Conservation (phyloP, 2,797 vertebrate genomes). For the Amblyopsis hoosieri region DNA sequence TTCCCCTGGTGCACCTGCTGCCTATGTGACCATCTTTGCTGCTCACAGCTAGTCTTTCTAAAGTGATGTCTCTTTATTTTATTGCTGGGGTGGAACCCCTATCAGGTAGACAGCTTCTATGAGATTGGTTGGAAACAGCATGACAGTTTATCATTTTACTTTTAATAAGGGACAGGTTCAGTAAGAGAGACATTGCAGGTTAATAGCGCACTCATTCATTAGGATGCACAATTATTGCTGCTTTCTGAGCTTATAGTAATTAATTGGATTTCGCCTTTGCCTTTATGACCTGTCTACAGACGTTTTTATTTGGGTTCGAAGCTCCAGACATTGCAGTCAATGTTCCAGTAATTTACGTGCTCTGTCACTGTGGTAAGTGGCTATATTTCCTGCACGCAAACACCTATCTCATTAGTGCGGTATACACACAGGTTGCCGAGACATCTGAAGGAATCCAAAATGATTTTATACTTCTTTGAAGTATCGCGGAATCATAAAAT, state of each 20-base stretch:
- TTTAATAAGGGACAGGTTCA: slow-evolving; percentile 62
- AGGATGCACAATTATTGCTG: slow-evolving; percentile 49
- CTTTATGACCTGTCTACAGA: slow-evolving; percentile 33
- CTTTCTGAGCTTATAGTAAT: slow-evolving; percentile 48
- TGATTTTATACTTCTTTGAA: too few relatives aligned
- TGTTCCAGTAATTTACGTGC: slow-evolving; percentile 58
- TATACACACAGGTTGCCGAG: slow-evolving; percentile 39
- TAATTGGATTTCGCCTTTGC: slow-evolving; percentile 16
- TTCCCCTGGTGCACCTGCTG: slow-evolving; percentile 31
- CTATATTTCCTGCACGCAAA: slow-evolving; percentile 55
- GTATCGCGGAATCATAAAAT: too few relatives aligned
- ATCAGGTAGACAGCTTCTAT: slow-evolving; percentile 41
- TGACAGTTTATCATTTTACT: slow-evolving; percentile 56
- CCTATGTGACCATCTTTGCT: slow-evolving; percentile 29
- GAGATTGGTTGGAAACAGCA: slow-evolving; percentile 37
- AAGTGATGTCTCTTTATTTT: slow-evolving; percentile 32
- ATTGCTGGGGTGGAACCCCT: slow-evolving; percentile 44
- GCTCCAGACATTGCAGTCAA: slow-evolving; percentile 46
- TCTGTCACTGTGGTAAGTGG: slow-evolving; percentile 65
- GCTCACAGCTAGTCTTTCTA: slow-evolving; percentile 27
- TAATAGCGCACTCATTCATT: slow-evolving; percentile 68
- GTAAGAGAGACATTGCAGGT: slow-evolving; percentile 39
- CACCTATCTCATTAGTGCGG: slow-evolving; percentile 61
- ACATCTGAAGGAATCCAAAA: slow-evolving; percentile 42
- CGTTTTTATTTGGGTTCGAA: slow-evolving; percentile 50